phyloP scores from a whole-genome alignment of 2,113 vertebrate species.

The Corvus cornix region DNA sequence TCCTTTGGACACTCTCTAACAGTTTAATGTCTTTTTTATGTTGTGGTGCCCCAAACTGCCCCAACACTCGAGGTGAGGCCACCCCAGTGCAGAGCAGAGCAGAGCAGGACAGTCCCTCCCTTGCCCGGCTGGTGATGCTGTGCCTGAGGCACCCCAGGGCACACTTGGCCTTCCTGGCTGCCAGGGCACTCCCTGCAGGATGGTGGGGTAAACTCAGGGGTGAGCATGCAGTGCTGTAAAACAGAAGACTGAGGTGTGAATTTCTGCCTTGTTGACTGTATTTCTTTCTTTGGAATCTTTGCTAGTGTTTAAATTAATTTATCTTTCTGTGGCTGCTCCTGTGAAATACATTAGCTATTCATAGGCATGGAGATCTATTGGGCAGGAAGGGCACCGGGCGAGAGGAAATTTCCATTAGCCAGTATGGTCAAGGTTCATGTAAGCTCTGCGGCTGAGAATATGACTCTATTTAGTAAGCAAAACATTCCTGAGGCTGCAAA shows the following conservation, averaged over 20 bases:
- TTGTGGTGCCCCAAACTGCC: fast-evolving
- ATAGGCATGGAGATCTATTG: background rate
- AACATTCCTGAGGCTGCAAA: background rate
- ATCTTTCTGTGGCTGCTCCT: slow-evolving; percentile 56
- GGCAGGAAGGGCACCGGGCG: background rate
- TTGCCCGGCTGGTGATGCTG: fast-evolving
- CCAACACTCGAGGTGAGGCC: fast-evolving
- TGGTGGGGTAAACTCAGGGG: background rate
- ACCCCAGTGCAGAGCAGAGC: background rate
- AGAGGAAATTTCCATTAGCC: slow-evolving; percentile 59
- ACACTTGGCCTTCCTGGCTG: background rate
- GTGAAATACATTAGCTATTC: slow-evolving; percentile 61
- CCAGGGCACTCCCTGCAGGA: background rate
- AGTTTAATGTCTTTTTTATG: background rate
- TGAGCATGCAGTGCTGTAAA: background rate
- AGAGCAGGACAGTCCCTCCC: background rate
- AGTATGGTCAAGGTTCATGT: background rate
- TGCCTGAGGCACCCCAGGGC: background rate
- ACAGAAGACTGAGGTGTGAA: slow-evolving; percentile 4
- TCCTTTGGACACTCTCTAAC: background rate
- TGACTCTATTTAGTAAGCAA: background rate
- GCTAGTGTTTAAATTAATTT: slow-evolving; percentile 63
- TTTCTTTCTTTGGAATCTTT: slow-evolving; percentile 53
- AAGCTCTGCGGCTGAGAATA: background rate
- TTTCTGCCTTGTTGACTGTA: slow-evolving; percentile 36